Evolutionary conservation across 1,140 invertebrate genomes (phyloP).

Genomic region (Drosophila obscura): DNA sequence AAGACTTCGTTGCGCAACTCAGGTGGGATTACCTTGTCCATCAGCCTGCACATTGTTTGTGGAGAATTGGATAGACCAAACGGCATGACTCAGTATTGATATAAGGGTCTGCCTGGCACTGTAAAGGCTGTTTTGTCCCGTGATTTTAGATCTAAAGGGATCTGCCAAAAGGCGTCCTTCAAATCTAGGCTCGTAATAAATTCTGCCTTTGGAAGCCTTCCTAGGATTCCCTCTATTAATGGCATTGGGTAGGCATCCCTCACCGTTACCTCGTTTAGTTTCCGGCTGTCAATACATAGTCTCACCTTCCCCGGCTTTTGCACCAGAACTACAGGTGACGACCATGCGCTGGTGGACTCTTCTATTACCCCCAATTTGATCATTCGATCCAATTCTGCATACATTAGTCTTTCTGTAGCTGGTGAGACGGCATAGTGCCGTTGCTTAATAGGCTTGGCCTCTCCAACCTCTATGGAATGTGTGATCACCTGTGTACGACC

Average conservation of each 20-base stretch:
- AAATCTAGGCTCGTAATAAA: constrained; percentile 85
- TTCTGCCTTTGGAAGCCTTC: constrained; percentile 67
- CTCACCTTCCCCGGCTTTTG: constrained; percentile 59
- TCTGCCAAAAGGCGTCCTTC: background rate
- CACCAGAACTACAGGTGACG: constrained; percentile 45
- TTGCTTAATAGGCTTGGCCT: constrained; percentile 65
- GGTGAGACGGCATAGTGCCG: background rate
- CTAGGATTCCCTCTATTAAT: background rate
- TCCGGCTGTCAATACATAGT: constrained; percentile 70
- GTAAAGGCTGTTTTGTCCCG: no score
- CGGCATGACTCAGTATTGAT: no score
- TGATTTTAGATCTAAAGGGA: background rate
- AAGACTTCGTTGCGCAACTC: no score
- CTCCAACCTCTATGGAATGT: constrained; percentile 56
- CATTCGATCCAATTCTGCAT: constrained; percentile 60
- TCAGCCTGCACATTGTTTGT: no score
- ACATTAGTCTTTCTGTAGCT: background rate
- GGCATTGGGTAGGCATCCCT: constrained; percentile 26
- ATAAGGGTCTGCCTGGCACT: no score
- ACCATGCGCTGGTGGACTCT: constrained; percentile 16
- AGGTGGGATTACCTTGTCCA: no score
- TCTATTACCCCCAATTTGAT: constrained; percentile 46
- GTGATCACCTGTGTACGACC: background rate
- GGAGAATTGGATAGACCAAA: no score
- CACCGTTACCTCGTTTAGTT: constrained; percentile 49